Base-by-base conservation (phyloP, 2,888 invertebrate genomes). In the Drosophila robusta region DNA sequence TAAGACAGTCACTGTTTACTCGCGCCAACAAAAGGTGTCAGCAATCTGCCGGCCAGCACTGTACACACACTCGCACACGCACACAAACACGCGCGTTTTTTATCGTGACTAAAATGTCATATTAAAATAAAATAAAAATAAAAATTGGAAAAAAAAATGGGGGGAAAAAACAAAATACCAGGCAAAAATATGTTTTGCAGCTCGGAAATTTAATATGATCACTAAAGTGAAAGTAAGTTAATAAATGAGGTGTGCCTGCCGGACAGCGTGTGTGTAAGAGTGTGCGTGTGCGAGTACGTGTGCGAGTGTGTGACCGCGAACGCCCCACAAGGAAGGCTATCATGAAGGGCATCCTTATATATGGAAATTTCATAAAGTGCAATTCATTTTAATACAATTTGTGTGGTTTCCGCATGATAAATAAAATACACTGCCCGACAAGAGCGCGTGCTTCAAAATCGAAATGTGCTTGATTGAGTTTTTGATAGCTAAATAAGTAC, bases 121-220 rank as follows among this genome's bases (percentile, higher is more conserved):
- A 75, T 82, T 82, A 80, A 77, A 83, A 80, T 71, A 74, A 81
- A 83, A 65, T 69, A 57, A 80, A 80, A 79, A 82, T 65, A 77
- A 66, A 83, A 68, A 75, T 55, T 62, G 44, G 44, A 64, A 68
- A 61, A 68, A 65, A 65, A 66, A 83, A 70, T 34, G 52, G 22
- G 51, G 45, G 22, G 68, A 73, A 58, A 29, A 38, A 49, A 63
- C 63, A 78, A 75, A 65, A 61, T 41, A 50, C 34, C 57, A 65
- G 64, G 66, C 63, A 75, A 81, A 81, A 80, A 84, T 81, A 79
- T 88, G 84, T 83, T 88, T 83, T 82, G 84, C 80, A 83, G 80
- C 78, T 86, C 87, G 78, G 83, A 84, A 84, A 84, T 83, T 88
- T 88, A 84, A 84, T 84, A 88, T 80, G 89, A 88, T 70, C 80